Evolutionary conservation across 2,797 vertebrate species (phyloP), one percentile per base, ranked within the genome.

Genomic region (Microchirus variegatus): DNA sequence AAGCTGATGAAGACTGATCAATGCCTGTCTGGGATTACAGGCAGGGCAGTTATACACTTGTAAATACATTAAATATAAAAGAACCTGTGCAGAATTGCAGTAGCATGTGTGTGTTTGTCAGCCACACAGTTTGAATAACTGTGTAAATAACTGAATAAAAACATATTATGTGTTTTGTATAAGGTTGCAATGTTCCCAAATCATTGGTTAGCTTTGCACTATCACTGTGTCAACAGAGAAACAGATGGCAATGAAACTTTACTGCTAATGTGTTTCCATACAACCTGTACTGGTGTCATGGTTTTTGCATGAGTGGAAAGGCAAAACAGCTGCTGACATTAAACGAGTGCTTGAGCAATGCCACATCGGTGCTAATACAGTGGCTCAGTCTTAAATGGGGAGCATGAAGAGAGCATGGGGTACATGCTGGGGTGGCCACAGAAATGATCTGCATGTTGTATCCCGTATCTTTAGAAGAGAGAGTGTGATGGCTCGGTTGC

Each of bases 401-500:
- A 67, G 44, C 54, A 26, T 31, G 43, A 44, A 9, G 38, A 59
- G 48, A 40, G 42, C 16, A 73, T 48, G 49, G 46, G 59, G 41
- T 36, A 43, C 53, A 58, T 69, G 63, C 57, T 65, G 55, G 53
- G 55, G 22, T 38, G 59, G 56, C 56, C 69, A 52, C 67, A 70
- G 75, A 78, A 66, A 80, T 64, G 46, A 54, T 51, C 65, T 22
- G 51, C n/a, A 0, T 53, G 68, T 64, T 64, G 61, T 63, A 67
- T 78, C 51, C 44, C 50, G 68, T 82, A 54, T 64, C 65, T 76
- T 59, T 65, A 70, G 59, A 59, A 63, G 53, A 48, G 77, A 36
- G 73, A 69, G 65, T 80, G 72, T 82, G 78, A 69, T 90, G 78
- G 59, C 56, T 59, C 0, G 72, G 88, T 85, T 79, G 72, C 73